phyloP scores from a whole-genome alignment of 2,888 invertebrate species.

The Chloromyia formosa region DNA sequence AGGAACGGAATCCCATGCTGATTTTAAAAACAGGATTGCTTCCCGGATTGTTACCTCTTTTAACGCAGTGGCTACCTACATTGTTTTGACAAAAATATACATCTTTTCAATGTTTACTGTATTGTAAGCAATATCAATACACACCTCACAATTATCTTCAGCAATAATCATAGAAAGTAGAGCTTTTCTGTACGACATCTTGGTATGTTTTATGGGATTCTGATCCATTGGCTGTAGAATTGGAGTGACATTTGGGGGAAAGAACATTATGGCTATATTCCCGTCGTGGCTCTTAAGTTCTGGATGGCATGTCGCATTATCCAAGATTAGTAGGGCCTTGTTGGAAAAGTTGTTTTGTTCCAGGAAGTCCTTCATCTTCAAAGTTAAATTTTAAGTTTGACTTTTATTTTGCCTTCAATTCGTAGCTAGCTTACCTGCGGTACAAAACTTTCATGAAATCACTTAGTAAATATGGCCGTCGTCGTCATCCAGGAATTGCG shows the following conservation, averaged over 20 bases:
- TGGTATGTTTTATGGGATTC: background rate
- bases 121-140: too few species aligned
- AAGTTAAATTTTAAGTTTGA: background rate
- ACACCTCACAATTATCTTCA: background rate
- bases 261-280: background rate
- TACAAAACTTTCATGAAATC: constrained; percentile 19
- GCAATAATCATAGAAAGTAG: background rate
- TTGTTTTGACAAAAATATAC: too few species aligned
- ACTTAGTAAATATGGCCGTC: constrained; percentile 14
- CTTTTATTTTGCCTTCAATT: background rate
- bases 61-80: too few species aligned
- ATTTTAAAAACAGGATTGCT: background rate
- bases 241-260: background rate
- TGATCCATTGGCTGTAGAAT: background rate
- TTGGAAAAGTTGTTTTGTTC: background rate
- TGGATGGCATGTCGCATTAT: background rate
- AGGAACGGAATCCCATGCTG: background rate
- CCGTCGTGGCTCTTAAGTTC: background rate
- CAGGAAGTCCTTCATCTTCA: background rate
- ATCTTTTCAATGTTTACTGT: background rate
- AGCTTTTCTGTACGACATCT: background rate
- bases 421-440: background rate
- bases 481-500: constrained; percentile 17
- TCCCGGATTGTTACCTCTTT: too few species aligned
- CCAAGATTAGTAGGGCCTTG: background rate